Percentiles rank a stretch among this genome's conserved stretches.
phyloP scores from a whole-genome alignment of 2,797 vertebrate genomes.

The Trematomus bernacchii region DNA sequence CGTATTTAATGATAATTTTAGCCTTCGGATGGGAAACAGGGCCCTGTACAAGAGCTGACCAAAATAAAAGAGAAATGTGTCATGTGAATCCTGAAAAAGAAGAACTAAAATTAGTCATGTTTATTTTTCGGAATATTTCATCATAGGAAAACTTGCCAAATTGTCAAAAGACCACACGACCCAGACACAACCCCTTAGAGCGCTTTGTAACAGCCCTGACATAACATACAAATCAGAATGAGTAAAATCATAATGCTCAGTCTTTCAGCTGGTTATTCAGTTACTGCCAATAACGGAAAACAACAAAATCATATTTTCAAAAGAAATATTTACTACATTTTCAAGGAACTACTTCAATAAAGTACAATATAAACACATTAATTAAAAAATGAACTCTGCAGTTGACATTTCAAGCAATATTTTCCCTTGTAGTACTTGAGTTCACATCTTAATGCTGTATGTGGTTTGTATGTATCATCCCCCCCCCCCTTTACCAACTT shows the following conservation, averaged over 20 bases:
- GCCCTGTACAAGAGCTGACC: background rate
- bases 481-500: background rate
- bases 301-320: conserved; percentile 23
- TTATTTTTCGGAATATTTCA: background rate
- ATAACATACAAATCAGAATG: background rate
- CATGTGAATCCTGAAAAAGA: background rate
- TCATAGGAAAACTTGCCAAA: background rate
- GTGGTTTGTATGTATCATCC: background rate
- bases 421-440: conserved; percentile 21
- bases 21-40: background rate
- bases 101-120: background rate
- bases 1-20: background rate
- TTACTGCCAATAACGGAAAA: background rate
- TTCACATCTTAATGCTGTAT: conserved; percentile 13
- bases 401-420: conserved; percentile 26
- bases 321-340: conserved; percentile 53
- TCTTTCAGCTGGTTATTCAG: background rate
- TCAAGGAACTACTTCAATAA: conserved; percentile 43
- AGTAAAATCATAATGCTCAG: background rate
- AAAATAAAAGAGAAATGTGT: background rate
- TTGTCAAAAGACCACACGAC: background rate
- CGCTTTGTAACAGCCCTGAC: background rate
- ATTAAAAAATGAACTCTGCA: conserved; percentile 41
- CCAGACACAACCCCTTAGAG: background rate
- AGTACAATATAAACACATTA: conserved; percentile 60